phyloP scores from a whole-genome alignment of 1,140 invertebrate genomes.

The Lineus longissimus region DNA sequence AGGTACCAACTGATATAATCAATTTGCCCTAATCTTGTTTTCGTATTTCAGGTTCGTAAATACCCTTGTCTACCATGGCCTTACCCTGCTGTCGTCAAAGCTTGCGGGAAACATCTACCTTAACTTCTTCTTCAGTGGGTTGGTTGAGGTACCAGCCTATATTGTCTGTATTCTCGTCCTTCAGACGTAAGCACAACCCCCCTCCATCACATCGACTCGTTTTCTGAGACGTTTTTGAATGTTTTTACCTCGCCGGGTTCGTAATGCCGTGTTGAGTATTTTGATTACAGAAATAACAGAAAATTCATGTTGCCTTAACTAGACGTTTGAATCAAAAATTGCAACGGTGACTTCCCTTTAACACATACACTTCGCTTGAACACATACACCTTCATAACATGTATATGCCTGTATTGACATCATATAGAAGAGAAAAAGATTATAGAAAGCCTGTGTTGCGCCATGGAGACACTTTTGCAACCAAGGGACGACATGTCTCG shows the following conservation, averaged over 20 bases:
- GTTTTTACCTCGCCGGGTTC: too few species aligned
- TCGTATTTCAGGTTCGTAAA: conserved; percentile 63
- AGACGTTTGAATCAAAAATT: too few species aligned
- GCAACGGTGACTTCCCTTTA: too few species aligned
- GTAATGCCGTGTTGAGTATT: too few species aligned
- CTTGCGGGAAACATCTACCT: conserved; percentile 38
- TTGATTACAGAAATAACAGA: background rate
- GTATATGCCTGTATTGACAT: too few species aligned
- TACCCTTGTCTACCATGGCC: conserved; percentile 60
- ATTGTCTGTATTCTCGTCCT: conserved; percentile 64
- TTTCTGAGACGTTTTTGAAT: background rate
- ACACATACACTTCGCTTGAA: too few species aligned
- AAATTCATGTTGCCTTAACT: background rate
- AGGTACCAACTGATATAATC: too few species aligned
- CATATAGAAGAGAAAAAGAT: too few species aligned
- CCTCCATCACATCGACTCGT: background rate
- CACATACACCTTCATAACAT: too few species aligned
- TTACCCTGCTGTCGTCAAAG: conserved; percentile 55
- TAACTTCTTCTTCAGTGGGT: conserved; percentile 53
- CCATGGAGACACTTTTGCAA: too few species aligned
- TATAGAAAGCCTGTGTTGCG: too few species aligned
- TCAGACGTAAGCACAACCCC: conserved; percentile 54
- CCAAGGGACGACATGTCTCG: too few species aligned
- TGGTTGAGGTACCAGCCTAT: conserved; percentile 74
- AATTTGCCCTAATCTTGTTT: conserved; percentile 53